phyloP scores from a whole-genome alignment of 2,113 vertebrate genomes.

The Lycocorax pyrrhopterus region DNA sequence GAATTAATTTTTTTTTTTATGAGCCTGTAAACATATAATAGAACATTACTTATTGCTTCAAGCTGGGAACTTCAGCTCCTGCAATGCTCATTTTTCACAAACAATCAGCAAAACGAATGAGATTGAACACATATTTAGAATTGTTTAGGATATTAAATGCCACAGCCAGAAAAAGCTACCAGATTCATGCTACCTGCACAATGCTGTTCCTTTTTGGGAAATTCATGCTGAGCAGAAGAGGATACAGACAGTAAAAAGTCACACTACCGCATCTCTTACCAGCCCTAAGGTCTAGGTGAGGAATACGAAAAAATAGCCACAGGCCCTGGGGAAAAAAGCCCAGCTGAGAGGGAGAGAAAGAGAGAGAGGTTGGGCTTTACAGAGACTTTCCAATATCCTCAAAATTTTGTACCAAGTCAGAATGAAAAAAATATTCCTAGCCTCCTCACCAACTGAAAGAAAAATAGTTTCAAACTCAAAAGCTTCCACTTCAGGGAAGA shows the following conservation, averaged over 20 bases:
- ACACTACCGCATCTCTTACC: neutral
- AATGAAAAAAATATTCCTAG: neutral
- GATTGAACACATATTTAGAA: neutral
- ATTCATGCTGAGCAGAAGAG: neutral
- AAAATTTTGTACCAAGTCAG: neutral
- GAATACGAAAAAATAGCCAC: neutral
- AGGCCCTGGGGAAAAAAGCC: neutral
- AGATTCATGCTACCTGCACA: neutral
- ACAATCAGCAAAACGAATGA: neutral
- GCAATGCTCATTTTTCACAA: neutral
- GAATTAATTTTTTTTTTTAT: neutral
- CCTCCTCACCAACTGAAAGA: neutral
- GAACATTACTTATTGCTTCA: neutral
- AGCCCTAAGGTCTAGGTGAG: neutral
- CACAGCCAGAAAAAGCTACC: neutral
- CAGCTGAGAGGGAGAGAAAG: neutral
- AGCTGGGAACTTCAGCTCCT: neutral
- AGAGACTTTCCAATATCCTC: neutral
- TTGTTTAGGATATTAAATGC: neutral
- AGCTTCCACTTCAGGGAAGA: neutral
- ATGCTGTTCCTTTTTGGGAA: neutral
- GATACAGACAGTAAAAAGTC: neutral
- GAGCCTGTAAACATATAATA: neutral
- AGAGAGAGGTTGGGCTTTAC: neutral
- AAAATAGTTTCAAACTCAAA: neutral